phyloP scores from a whole-genome alignment of 2,797 vertebrate genomes.

The Phataginus tetradactyla region DNA sequence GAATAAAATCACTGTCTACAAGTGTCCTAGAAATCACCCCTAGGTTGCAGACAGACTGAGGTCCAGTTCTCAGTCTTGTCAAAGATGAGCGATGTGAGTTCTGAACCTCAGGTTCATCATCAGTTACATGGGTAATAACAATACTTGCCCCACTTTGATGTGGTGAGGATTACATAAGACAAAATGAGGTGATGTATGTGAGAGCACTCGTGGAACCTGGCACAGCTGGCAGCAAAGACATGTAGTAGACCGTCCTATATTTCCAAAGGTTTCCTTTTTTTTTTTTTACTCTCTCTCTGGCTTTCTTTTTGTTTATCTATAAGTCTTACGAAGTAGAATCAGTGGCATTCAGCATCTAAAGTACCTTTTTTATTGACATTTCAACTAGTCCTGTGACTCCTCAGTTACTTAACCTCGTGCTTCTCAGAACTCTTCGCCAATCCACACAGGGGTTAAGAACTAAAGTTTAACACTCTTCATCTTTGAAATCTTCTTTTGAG shows the following conservation, averaged over 20 bases:
- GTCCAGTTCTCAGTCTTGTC: background rate
- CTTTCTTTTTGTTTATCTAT: background rate
- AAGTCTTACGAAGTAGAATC: background rate
- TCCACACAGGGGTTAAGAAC: background rate
- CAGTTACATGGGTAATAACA: background rate
- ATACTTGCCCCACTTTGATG: background rate
- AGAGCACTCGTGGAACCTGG: background rate
- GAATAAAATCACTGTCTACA: background rate
- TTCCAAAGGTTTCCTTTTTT: background rate
- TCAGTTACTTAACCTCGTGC: conserved; percentile 22
- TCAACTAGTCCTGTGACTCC: background rate
- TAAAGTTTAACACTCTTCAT: background rate
- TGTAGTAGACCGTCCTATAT: background rate
- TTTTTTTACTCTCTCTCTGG: background rate
- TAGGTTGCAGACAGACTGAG: background rate
- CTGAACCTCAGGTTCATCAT: background rate
- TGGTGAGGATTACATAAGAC: background rate
- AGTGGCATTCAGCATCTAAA: background rate
- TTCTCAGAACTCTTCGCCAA: conserved; percentile 59
- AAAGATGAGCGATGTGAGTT: background rate
- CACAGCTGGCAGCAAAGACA: background rate
- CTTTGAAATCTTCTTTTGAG: conserved; percentile 28
- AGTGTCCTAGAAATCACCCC: background rate
- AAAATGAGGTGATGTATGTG: background rate
- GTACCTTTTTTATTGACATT: background rate